Evolutionary conservation across 2,113 vertebrate species (phyloP), one percentile per base, ranked within the genome.

Genomic region (Chroicocephalus ridibundus): DNA sequence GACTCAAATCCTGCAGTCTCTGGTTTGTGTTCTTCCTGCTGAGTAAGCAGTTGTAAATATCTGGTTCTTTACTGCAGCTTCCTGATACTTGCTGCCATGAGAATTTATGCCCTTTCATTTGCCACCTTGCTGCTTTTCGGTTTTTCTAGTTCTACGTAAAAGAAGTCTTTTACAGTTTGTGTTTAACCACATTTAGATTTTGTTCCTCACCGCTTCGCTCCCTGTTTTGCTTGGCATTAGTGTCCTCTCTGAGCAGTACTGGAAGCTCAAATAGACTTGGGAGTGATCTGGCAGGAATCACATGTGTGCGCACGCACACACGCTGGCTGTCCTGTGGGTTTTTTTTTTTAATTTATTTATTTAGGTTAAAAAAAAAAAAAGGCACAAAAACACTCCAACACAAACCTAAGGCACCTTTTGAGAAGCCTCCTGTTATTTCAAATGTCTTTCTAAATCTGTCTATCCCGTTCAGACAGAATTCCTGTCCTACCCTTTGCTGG

Each of bases 241-340:
- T 5, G 24, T 62, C 71, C 74, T 32, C 20, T 25, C 38, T 9
- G 20, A 44, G 66, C 54, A 8, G 14, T 8, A 9, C 27, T 19
- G 51, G 44, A 18, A 81, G 32, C 75, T 51, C 27, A 10, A 3
- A 24, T 3, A 27, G n/a, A 18, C n/a, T 7, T 22, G 20, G 58
- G 42, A 11, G 11, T 3, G 38, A 26, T 31, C 40, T 0, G 1
- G 25, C 31, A 55, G 55, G 49, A 34, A 6, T 36, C 9, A 1
- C 24, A 1, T 2, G 5, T 22, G n/a, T 17, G 6, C 20, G n/a
- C 4, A 2, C 1, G 1, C 10, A 8, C 24, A 25, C 47, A 32
- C 12, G 5, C 4, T 6, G 29, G 20, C 36, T 42, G 20, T 2
- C 18, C 5, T 36, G 11, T n/a, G 25, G 29, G 26, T 6, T 31